Base-by-base conservation (phyloP, 2,113 vertebrate species). In the Eudyptes chrysolophus region DNA sequence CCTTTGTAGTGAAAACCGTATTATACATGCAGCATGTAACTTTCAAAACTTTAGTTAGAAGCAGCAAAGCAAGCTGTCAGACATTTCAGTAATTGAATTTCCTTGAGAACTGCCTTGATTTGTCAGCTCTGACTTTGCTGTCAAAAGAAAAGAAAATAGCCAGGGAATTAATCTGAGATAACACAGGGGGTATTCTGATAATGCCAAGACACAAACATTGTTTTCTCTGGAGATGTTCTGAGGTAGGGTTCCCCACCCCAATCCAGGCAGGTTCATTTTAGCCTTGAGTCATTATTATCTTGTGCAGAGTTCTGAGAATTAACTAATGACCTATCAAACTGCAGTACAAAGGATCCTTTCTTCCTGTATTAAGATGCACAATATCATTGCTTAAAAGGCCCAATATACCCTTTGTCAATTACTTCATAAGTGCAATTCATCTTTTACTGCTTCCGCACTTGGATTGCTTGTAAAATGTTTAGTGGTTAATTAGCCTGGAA, bases 1-100 rank as follows among this genome's bases (percentile, higher is more conserved):
- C 75, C 84, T 97, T 97, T 97, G 89, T 91, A 96, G 97, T 97
- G 86, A 93, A 92, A 98, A 92, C 76, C 42, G 6, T 97, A 97
- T 96, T 97, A 97, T 97, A 97, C 89, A 97, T 94, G 94, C 90
- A 92, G 92, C 90, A 96, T 95, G 93, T 95, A 97, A 96, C 96
- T 98, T 97, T 97, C 97, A 96, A 98, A 98, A 98, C 96, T 97
- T 98, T 90, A 95, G 97, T 96, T 95, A 97, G 96, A 97, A 96
- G 95, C 95, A 98, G 97, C 72, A 97, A 97, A 97, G 94, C 93
- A 96, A 97, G 94, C 98, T 98, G 98, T 98, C 98, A 98, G 95
- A 97, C 92, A 95, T 97, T 98, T 98, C 95, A 95, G 98, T 98
- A 98, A 98, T 97, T 98, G 96, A 98, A 98, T 98, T 98, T 98